phyloP scores from a whole-genome alignment of 2,113 vertebrate genomes.

The Pseudolaguvia tuberculata region DNA sequence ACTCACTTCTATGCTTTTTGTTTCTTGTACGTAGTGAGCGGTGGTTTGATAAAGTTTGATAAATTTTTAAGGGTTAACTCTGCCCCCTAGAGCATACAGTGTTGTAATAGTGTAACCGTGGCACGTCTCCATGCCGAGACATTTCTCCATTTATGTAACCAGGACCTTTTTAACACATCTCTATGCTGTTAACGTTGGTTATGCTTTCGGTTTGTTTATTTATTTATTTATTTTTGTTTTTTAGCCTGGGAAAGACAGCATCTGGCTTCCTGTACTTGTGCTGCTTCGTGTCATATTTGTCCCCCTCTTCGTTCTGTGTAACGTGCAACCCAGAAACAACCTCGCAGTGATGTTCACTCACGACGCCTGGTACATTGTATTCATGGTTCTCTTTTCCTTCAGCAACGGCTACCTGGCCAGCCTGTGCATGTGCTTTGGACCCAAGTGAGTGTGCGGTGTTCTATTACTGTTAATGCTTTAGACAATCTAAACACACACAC shows the following conservation, averaged over 20 bases:
- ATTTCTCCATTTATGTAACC: too few species aligned
- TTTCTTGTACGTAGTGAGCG: too few species aligned
- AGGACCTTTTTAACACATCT: too few species aligned
- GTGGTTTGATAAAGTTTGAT: too few species aligned
- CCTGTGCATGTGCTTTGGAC: constrained; percentile 97
- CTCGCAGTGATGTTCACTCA: constrained; percentile 74
- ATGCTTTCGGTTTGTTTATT: background rate
- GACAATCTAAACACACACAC: too few species aligned
- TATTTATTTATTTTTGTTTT: too few species aligned
- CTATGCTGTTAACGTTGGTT: background rate
- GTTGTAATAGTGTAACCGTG: too few species aligned
- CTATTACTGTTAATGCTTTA: too few species aligned
- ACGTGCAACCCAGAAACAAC: constrained; percentile 68
- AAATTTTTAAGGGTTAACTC: too few species aligned
- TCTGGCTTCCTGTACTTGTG: constrained; percentile 77
- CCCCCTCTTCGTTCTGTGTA: constrained; percentile 91
- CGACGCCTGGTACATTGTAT: constrained; percentile 87
- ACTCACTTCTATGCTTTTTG: too few species aligned
- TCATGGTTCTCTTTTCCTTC: constrained; percentile 89
- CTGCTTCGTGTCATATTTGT: constrained; percentile 77
- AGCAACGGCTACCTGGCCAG: constrained; percentile 97
- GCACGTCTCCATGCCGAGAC: too few species aligned
- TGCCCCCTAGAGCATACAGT: too few species aligned
- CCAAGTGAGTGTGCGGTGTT: constrained; percentile 76
- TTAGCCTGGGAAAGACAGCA: constrained; percentile 88